phyloP scores from a whole-genome alignment of 2,888 invertebrate species.

The Rotaria macrura region DNA sequence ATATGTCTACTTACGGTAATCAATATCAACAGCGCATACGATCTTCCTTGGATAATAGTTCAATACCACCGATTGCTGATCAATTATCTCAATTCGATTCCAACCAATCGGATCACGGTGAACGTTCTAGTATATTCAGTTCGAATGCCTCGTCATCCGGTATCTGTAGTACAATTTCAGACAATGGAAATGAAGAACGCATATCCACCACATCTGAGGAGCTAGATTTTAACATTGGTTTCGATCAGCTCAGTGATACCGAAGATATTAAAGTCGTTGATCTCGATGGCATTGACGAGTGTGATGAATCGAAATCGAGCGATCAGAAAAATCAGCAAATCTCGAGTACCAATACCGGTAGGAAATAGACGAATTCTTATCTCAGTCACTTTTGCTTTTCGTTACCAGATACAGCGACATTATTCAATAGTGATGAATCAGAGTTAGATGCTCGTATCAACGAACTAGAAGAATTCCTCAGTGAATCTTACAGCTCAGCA shows the following conservation, averaged over 20 bases:
- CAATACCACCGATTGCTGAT: neutral
- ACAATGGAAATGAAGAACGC: neutral
- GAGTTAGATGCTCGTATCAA: neutral
- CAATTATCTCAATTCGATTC: neutral
- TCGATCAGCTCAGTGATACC: neutral
- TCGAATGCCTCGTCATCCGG: neutral
- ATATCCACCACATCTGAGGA: neutral
- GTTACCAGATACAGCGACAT: neutral
- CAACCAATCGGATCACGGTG: neutral
- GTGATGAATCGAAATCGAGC: neutral
- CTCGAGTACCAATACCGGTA: neutral
- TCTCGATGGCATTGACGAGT: neutral
- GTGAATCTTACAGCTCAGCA: neutral
- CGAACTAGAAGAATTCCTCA: neutral
- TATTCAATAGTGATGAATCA: neutral
- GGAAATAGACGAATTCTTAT: neutral
- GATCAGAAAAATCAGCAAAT: neutral
- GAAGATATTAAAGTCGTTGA: neutral
- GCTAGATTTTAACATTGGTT: neutral
- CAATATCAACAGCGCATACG: neutral
- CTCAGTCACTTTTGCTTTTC: neutral
- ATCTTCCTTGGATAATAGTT: neutral
- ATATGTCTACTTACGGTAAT: neutral
- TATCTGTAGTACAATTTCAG: neutral
- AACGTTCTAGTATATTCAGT: neutral